Conservation (phyloP, 2,888 invertebrate species). For the Petrolisthes manimaculis region DNA sequence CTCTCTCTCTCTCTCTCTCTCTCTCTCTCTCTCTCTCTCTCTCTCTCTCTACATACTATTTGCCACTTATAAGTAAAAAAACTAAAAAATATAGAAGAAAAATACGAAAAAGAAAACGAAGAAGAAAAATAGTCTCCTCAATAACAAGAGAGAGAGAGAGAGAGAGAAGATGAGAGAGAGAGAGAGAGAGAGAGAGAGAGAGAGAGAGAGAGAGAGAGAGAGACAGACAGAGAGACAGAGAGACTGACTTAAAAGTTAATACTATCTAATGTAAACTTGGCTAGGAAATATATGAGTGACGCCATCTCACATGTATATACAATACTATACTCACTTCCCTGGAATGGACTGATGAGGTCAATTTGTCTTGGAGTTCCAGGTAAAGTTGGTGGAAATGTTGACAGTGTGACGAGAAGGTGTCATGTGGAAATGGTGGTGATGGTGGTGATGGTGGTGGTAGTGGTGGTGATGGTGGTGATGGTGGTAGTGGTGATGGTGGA, state of each 20-base stretch:
- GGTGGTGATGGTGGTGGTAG: too few species aligned
- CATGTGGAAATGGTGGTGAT: too few species aligned
- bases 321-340: not conserved
- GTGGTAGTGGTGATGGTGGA: not conserved
- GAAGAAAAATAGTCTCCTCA: not conserved
- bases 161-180: not conserved
- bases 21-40: conserved; percentile 25
- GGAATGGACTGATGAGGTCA: too few species aligned
- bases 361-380: too few species aligned
- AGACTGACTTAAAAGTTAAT: not conserved
- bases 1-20: not conserved
- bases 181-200: conserved; percentile 3
- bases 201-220: conserved; percentile 9
- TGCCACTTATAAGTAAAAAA: not conserved
- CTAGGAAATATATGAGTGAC: not conserved
- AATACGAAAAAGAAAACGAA: not conserved
- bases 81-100: not conserved
- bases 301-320: not conserved
- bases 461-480: too few species aligned
- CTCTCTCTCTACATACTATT: not conserved
- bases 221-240: not conserved
- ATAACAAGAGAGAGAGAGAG: too few species aligned
- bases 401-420: too few species aligned
- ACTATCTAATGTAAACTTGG: not conserved
- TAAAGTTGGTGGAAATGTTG: too few species aligned